These are phyloP conservation scores for Subacronicta megacephala DNA, from an alignment of 2,888 invertebrate genomes.

Conservation along the genomic window DNA sequence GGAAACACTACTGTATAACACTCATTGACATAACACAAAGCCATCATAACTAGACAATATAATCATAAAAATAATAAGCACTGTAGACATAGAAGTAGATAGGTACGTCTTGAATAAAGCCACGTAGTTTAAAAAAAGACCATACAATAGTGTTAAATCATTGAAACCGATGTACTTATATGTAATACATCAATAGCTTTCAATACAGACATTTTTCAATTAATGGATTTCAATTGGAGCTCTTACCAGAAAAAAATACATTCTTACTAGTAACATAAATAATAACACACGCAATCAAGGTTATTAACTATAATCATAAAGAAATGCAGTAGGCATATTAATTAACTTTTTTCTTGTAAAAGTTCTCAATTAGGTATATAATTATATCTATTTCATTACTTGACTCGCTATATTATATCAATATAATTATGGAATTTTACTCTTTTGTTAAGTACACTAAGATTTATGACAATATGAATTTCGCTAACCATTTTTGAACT, in stretches of 20 bases:
- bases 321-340: not conserved
- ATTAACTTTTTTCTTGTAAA: conserved; percentile 18
- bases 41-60: conserved; percentile 39
- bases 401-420: too few relatives aligned
- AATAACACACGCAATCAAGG: too few relatives aligned
- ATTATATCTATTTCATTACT: too few relatives aligned
- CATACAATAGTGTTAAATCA: conserved; percentile 24
- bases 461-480: not conserved
- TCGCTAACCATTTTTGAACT: not conserved
- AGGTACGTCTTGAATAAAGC: conserved; percentile 19
- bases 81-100: conserved; percentile 44
- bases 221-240: conserved; percentile 6
- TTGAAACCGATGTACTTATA: conserved; percentile 9
- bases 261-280: too few relatives aligned
- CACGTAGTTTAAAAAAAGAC: not conserved
- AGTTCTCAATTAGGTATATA: conserved; percentile 12
- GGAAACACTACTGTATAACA: conserved; percentile 44
- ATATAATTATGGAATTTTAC: too few relatives aligned
- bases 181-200: too few relatives aligned
- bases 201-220: too few relatives aligned
- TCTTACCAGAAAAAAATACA: conserved; percentile 28
- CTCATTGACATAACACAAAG: conserved; percentile 42
- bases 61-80: conserved; percentile 35
- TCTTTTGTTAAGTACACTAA: too few relatives aligned
- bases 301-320: too few relatives aligned